Base-by-base conservation (phyloP, 2,797 vertebrate genomes). In the Tympanoctomys barrerae region DNA sequence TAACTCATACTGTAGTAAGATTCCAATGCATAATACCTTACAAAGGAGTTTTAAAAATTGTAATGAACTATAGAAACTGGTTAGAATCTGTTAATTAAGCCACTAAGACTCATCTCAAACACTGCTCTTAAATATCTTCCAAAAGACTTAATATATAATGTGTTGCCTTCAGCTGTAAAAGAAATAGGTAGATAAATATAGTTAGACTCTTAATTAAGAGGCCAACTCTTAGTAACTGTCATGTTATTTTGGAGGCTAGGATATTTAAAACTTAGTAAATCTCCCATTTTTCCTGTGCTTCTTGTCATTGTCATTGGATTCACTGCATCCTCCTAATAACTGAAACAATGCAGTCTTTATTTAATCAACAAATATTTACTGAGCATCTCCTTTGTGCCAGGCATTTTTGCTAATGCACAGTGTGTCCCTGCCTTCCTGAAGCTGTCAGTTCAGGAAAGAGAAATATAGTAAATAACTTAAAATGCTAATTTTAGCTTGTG, bases 51-150 rank as follows among this genome's bases (percentile, higher is more conserved):
- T 73, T 31, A 54, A 36, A 42, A 11, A 8, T 42, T 59, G 4
- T 91, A 61, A 24, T 14, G 10, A 68, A 33, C 33, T 73, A 5
- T n/a, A 82, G 87, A 88, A 96, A n/a, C 79, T 57, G 66, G 36
- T 89, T 97, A 66, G 3, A 87, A 70, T 87, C 4, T 62, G 57
- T 61, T 91, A 73, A 71, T 90, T 82, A 93, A 84, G 26, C 62
- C 33, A 26, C n/a, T 64, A 52, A 52, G 28, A 90, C 87, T 87
- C 46, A 71, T 66, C 92, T 85, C 46, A 91, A 82, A 75, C 31
- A 22, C 7, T 87, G 12, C 14, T 86, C 21, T 89, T 39, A 61
- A 83, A 81, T 10, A 21, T 39, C 52, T 77, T 22, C 33, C 82
- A 61, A 83, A 88, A 88, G n/a, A 79, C 31, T 36, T 81, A 86